phyloP scores from a whole-genome alignment of 2,797 vertebrate genomes.

The Hapalemur alaotrensis region DNA sequence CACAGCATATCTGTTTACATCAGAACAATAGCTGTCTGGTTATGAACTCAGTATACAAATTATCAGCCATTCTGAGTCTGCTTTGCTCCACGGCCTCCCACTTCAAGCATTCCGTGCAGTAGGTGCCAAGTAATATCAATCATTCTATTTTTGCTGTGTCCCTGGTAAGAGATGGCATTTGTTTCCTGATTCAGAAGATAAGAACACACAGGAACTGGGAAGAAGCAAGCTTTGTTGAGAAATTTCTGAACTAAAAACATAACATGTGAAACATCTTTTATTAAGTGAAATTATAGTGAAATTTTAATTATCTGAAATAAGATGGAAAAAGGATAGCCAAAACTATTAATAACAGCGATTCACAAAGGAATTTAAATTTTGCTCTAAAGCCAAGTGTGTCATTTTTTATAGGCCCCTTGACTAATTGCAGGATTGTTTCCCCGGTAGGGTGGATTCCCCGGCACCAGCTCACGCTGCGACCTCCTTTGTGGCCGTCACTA shows the following conservation, averaged over 20 bases:
- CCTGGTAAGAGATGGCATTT: slow-evolving; percentile 50
- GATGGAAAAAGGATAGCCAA: not conserved
- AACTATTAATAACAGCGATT: not conserved
- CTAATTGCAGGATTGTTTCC: not conserved
- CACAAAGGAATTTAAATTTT: not conserved
- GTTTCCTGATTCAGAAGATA: slow-evolving; percentile 50
- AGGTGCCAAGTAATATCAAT: slow-evolving; percentile 50
- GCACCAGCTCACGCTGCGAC: not conserved
- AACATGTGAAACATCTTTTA: not conserved
- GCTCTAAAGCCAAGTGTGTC: not conserved
- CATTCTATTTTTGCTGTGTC: slow-evolving; percentile 58
- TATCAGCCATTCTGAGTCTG: not conserved
- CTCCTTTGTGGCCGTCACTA: not conserved
- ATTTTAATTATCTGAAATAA: slow-evolving; percentile 42
- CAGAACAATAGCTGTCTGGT: slow-evolving; percentile 17
- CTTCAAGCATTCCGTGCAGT: not conserved
- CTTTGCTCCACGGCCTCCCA: slow-evolving; percentile 48
- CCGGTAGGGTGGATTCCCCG: not conserved
- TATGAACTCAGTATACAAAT: slow-evolving; percentile 53
- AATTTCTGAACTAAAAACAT: not conserved
- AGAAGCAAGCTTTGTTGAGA: not conserved
- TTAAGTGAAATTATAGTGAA: not conserved
- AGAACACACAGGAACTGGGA: not conserved
- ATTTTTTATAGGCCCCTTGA: not conserved
- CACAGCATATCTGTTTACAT: slow-evolving; percentile 15